Evolutionary conservation across 2,888 invertebrate species (phyloP), one percentile per base, ranked within the genome.

Genomic region (Coelogynopora nodosa): DNA sequence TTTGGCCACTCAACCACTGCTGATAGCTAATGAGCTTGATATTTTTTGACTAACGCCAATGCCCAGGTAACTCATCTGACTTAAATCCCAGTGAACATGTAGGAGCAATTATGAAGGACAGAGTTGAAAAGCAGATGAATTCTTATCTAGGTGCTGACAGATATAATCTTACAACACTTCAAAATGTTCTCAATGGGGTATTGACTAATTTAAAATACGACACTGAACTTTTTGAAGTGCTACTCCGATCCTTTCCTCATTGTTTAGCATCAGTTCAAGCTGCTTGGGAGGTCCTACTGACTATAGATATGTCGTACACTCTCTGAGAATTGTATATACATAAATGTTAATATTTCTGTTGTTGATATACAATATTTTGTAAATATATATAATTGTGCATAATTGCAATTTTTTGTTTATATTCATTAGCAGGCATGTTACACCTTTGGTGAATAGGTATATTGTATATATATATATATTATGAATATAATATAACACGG

Each of bases 31-130:
- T 74, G 74, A 74, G 74, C 74, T 74, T 23, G 27, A 26, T 26
- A n/a, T 74, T 74, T 5, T 74, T 74, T 74, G 74, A 74, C 74
- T n/a, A 74, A n/a, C 74, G 74, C 74, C 74, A 74, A 74, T 74
- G 23, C 2, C 74, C 74, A 74, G 18, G 74, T 74, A 74, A 74
- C 74, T 74, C 74, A 74, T 26, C 74, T 74, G 74, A 74, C 74
- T 74, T 74, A 74, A 74, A 74, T 74, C 27, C 74, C 2, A n/a
- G 74, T 74, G 23, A 74, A 74, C 74, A 74, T 23, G 49, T 49
- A 13, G 74, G 74, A 49, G 18, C 23, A 10, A 74, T 23, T 74
- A 74, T 74, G 5, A 23, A 5, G 18, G 27, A 74, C 27, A 10
- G 2, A 74, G 74, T 74, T 74, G 23, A 74, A 74, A 74, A 13